Evolutionary conservation across 2,113 vertebrate genomes (phyloP).

Genomic region (Accipiter virgatus): DNA sequence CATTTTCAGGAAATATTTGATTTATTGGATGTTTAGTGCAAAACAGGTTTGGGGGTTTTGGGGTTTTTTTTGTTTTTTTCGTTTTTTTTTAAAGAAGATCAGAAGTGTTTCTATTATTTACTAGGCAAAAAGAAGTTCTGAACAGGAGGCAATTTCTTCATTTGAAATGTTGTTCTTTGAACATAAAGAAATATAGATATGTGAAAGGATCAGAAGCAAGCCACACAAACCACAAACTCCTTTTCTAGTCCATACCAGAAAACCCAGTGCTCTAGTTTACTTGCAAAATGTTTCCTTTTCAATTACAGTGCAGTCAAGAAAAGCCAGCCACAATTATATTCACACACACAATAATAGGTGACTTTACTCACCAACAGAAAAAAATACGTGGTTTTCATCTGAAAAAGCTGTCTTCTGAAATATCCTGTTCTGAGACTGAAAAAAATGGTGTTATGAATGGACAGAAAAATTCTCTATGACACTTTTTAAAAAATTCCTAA

Average conservation of each 20-base stretch:
- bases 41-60: neutral
- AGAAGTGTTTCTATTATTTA: neutral
- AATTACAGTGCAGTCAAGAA: neutral
- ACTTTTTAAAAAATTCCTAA: neutral
- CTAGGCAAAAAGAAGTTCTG: neutral
- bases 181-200: neutral
- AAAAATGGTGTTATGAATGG: neutral
- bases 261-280: neutral
- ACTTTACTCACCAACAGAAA: neutral
- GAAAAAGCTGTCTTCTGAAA: neutral
- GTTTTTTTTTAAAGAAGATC: neutral
- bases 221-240: neutral
- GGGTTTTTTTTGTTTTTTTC: too few relatives aligned
- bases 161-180: neutral
- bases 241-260: neutral
- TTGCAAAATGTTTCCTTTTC: neutral
- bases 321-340: neutral
- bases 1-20: neutral
- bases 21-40: neutral
- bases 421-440: neutral
- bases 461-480: neutral
- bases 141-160: neutral
- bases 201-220: neutral
- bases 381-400: neutral
- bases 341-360: neutral